Conservation (phyloP, 2,888 invertebrate species). For the Mechanitis mazaeus region DNA sequence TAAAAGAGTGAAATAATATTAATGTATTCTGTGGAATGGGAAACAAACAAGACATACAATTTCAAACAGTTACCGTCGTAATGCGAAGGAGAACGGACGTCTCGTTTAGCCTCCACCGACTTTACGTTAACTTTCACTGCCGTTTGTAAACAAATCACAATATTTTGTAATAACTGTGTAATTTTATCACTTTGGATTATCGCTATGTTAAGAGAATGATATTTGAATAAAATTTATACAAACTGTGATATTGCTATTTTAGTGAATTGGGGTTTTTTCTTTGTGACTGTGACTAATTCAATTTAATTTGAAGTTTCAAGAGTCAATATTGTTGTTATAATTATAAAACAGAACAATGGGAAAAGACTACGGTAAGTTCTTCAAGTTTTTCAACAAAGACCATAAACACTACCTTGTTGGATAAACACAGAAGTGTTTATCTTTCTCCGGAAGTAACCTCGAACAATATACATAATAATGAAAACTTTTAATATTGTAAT, state of each 20-base stretch:
- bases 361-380: constrained; percentile 53
- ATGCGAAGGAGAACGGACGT: constrained; percentile 23
- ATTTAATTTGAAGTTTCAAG: constrained; percentile 13
- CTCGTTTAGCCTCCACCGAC: not conserved
- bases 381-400: not conserved
- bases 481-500: no score
- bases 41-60: no score
- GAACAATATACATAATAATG: no score
- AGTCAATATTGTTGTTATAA: constrained; percentile 9
- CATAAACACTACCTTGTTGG: not conserved
- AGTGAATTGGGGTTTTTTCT: not conserved
- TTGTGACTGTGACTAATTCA: not conserved
- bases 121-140: constrained; percentile 38
- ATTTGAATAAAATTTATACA: no score
- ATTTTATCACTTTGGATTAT: constrained; percentile 4
- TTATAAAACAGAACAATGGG: constrained; percentile 41
- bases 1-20: no score
- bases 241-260: not conserved
- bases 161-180: constrained; percentile 12
- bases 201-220: no score
- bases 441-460: no score
- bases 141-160: constrained; percentile 33
- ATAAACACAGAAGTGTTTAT: no score
- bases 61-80: constrained; percentile 26
- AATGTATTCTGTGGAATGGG: no score